Percentiles rank a stretch among this genome's conserved stretches.
Evolutionary conservation across 2,113 vertebrate species (phyloP).

Genomic region (Peromyscus leucopus): DNA sequence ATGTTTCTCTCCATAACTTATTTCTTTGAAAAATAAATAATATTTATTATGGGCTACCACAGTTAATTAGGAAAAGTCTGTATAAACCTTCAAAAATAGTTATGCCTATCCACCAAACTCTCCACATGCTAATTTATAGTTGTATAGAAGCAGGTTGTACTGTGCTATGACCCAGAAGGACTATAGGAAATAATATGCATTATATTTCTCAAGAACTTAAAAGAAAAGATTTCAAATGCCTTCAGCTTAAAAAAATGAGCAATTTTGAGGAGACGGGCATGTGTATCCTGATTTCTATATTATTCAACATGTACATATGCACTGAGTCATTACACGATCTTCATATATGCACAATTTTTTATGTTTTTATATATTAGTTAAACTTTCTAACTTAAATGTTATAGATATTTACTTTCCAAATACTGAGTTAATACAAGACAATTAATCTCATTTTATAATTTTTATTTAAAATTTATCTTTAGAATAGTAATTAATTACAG

Average conservation of each 20-base stretch:
- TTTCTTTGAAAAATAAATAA: background rate
- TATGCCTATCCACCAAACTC: background rate
- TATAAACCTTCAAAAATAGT: background rate
- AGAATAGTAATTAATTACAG: background rate
- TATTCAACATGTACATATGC: background rate
- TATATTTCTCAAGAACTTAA: background rate
- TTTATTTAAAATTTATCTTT: conserved; percentile 42
- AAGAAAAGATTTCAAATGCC: background rate
- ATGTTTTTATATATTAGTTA: background rate
- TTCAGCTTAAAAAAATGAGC: background rate
- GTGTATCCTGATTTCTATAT: background rate
- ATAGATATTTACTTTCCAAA: conserved; percentile 20
- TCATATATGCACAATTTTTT: background rate
- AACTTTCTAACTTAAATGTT: background rate
- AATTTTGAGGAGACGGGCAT: background rate
- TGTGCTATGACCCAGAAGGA: background rate
- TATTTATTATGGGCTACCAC: background rate
- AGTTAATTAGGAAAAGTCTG: background rate
- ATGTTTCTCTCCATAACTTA: background rate
- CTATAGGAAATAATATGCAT: background rate
- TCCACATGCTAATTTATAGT: background rate
- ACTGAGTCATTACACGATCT: background rate
- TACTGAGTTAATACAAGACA: background rate
- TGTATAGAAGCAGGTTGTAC: background rate
- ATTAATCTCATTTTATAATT: background rate